Evolutionary conservation across 2,113 vertebrate genomes (phyloP).

Genomic region (Toxostoma redivivum): DNA sequence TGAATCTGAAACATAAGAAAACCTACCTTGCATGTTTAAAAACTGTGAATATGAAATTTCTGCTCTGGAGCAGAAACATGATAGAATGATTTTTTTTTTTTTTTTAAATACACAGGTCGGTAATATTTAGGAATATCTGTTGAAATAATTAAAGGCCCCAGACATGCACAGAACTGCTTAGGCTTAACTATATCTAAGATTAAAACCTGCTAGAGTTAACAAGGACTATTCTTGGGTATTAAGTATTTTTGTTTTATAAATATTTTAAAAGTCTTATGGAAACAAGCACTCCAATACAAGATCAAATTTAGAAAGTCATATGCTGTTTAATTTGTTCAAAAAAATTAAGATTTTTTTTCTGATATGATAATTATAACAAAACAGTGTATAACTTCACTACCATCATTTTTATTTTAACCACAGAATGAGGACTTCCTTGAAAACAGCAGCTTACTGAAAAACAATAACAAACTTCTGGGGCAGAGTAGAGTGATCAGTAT

Average conservation of each 20-base stretch:
- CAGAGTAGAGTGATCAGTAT: background rate
- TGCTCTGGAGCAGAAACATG: background rate
- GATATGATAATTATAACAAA: background rate
- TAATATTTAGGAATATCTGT: background rate
- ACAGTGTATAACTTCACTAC: background rate
- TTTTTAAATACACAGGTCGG: background rate
- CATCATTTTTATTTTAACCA: background rate
- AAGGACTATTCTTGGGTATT: background rate
- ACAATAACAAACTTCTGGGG: background rate
- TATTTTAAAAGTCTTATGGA: background rate
- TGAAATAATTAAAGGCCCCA: background rate
- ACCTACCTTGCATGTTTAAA: background rate
- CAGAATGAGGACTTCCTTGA: background rate
- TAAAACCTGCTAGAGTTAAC: background rate
- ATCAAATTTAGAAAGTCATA: background rate
- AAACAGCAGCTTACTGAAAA: background rate
- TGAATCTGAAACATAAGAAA: background rate
- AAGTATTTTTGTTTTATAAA: background rate
- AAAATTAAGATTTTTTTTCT: background rate
- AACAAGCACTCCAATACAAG: background rate
- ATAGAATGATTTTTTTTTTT: background rate
- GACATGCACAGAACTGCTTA: background rate
- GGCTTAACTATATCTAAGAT: background rate
- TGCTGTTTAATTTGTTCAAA: background rate
- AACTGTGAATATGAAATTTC: background rate